These are phyloP conservation scores for Liopterus haemorrhoidalis DNA, from an alignment of 2,888 invertebrate genomes.

Conservation along the genomic window DNA sequence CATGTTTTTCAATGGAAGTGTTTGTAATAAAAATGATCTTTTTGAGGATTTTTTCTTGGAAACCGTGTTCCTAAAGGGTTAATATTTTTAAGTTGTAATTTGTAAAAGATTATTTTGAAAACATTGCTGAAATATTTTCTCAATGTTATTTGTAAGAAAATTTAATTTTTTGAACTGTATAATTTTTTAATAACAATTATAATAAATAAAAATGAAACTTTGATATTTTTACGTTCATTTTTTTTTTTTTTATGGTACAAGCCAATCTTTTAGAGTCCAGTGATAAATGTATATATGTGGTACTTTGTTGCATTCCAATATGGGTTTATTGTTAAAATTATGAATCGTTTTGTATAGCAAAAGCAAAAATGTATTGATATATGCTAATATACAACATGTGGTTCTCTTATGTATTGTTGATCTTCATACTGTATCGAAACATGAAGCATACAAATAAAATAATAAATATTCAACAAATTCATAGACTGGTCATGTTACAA, in stretches of 20 bases:
- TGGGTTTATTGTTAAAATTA: conserved; percentile 40
- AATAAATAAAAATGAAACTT: no score
- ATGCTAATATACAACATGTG: conserved; percentile 24
- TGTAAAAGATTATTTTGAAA: conserved; percentile 5
- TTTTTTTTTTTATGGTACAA: no score
- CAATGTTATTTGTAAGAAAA: not conserved
- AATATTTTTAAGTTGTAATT: conserved; percentile 7
- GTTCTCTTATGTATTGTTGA: conserved; percentile 25
- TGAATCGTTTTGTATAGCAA: conserved; percentile 39
- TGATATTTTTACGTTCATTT: no score
- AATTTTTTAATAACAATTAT: no score
- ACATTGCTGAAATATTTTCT: not conserved
- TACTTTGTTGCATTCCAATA: conserved; percentile 46
- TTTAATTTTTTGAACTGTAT: no score
- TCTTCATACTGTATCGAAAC: conserved; percentile 22
- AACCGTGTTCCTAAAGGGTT: no score
- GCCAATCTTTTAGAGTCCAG: conserved; percentile 23
- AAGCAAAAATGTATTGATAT: conserved; percentile 24
- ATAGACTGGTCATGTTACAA: not conserved
- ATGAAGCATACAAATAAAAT: conserved; percentile 22
- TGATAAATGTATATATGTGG: conserved; percentile 22
- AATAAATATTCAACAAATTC: not conserved
- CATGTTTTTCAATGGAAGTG: no score
- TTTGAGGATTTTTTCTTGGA: no score
- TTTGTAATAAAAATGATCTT: no score